Percentiles rank a stretch among this genome's conserved stretches.
These are phyloP conservation scores for Chondrilla cf. caribensis DNA, from an alignment of 37 sponge, comb jelly and placozoan species.

Conservation along the genomic window DNA sequence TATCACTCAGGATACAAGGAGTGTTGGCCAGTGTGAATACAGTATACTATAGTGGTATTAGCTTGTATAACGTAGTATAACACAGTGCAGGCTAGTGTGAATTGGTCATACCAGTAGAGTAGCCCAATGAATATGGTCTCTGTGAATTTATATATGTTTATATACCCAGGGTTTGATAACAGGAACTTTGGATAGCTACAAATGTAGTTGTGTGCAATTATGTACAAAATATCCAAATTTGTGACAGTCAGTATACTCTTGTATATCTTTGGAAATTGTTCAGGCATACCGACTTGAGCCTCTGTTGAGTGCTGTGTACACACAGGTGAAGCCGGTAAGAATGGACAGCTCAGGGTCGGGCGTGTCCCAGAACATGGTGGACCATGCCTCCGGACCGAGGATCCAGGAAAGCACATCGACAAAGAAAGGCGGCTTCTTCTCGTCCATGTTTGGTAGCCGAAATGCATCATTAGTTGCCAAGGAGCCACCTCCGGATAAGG, in stretches of 20 bases:
- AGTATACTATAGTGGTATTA: not conserved
- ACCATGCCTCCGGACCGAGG: constrained; percentile 21
- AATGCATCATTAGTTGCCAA: not conserved
- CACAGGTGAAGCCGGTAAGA: constrained; percentile 61
- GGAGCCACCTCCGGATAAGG: constrained; percentile 27
- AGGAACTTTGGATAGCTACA: no score
- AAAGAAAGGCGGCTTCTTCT: constrained; percentile 18
- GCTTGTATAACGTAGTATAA: not conserved
- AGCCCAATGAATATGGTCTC: no score
- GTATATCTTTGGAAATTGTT: not conserved
- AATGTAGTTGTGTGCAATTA: no score
- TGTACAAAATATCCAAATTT: no score
- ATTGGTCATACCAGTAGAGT: no score
- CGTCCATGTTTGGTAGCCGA: not conserved
- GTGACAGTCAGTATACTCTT: no score
- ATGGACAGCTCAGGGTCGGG: constrained; percentile 64
- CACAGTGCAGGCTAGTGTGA: no score
- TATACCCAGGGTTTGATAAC: no score
- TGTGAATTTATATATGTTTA: no score
- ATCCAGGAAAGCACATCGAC: constrained; percentile 7
- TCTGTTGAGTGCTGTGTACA: constrained; percentile 63
- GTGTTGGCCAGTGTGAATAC: not conserved
- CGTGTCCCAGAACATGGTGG: constrained; percentile 46
- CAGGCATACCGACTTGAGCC: constrained; percentile 92
- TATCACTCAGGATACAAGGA: not conserved